Base-by-base conservation (phyloP, 2,797 vertebrate species). In the Manis pentadactyla region DNA sequence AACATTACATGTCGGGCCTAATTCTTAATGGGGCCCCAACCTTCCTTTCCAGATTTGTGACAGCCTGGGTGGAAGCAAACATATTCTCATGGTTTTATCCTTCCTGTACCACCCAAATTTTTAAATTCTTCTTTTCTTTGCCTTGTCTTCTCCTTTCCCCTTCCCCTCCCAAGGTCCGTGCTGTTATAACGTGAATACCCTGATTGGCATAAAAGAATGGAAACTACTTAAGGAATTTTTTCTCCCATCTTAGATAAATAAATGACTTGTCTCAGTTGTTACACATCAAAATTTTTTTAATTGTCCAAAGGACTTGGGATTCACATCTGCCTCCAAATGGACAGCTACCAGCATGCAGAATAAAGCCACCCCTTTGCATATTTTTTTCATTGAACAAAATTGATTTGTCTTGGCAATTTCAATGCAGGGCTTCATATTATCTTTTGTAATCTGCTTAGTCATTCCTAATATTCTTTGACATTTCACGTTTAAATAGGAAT, bases 181-280 rank as follows among this genome's bases (percentile, higher is more conserved):
- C 46, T 87, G 6, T 74, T 92, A 59, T 15, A 73, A 90, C 85
- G 75, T 95, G 69, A 93, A 83, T 68, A 84, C 18, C 17, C 51
- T 95, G 90, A 91, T 39, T 89, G 90, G n/a, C 85, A 84, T 63
- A 61, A 84, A 96, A 97, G 59, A 95, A 93, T 97, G 85, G 75
- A 94, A 98, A 96, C 85, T 37, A 87, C 91, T 81, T 93, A 34
- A 90, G 88, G 73, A 95, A 96, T 97, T 96, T 96, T 92, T 95
- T 89, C 66, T 96, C 29, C 34, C 10, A 59, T 90, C 57, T 95
- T 79, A 95, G 53, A 95, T 88, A 96, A 97, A 97, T 81, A 95
- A 97, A 93, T 15, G 51, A 71, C 17, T 81, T 90, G 92, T 83
- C 79, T 89, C 64, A 82, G 46, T 93, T 86, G 27, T 71, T 81